phyloP scores from a whole-genome alignment of 2,797 vertebrate species.

The Sebastes nivosus region DNA sequence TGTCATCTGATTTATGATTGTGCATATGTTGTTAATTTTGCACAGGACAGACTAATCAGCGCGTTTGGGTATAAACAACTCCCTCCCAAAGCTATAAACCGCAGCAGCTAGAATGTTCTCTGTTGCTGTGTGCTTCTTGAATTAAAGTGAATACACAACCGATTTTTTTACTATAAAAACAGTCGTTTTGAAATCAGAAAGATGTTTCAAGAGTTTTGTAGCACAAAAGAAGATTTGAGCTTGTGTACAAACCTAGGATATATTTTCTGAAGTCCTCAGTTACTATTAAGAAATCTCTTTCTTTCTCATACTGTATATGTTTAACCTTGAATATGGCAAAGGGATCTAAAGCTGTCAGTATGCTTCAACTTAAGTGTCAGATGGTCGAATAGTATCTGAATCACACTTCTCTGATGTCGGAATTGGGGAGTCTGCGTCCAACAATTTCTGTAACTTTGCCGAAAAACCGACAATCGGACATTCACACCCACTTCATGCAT shows the following conservation, averaged over 20 bases:
- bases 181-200: slow-evolving; percentile 10
- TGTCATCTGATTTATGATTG: slow-evolving; percentile 47
- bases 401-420: not conserved
- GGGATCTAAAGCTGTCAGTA: not conserved
- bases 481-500: not conserved
- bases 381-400: not conserved
- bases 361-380: not conserved
- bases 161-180: slow-evolving; percentile 26
- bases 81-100: slow-evolving; percentile 18
- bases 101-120: not conserved
- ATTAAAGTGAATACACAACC: not conserved
- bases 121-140: not conserved
- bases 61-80: slow-evolving; percentile 32
- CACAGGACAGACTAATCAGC: slow-evolving; percentile 27
- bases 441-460: not conserved
- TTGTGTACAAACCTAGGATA: not conserved
- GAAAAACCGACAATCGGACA: not conserved
- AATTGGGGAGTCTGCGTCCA: not conserved
- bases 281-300: not conserved
- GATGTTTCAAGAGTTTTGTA: not conserved
- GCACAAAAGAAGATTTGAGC: not conserved
- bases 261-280: not conserved
- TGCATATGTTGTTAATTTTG: slow-evolving; percentile 45
- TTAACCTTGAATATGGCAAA: not conserved
- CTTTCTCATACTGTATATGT: not conserved